These are phyloP conservation scores for Malurus melanocephalus DNA, from an alignment of 2,113 vertebrate genomes.

Conservation along the genomic window DNA sequence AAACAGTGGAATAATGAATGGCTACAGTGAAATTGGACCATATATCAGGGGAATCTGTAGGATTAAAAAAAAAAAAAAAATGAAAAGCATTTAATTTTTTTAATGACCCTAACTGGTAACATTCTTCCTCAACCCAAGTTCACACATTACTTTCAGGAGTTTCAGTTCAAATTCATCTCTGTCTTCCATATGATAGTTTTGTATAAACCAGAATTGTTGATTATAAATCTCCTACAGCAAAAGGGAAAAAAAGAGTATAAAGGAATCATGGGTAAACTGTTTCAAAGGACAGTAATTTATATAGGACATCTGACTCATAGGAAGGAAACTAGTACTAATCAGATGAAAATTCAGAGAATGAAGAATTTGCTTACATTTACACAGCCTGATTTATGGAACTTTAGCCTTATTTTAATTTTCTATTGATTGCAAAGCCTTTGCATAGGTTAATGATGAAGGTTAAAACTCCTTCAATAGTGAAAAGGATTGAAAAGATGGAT, in stretches of 20 bases:
- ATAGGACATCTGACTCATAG: neutral
- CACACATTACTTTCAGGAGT: neutral
- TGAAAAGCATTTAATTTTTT: neutral
- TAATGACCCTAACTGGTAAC: neutral
- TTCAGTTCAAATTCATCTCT: neutral
- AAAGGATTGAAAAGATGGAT: constrained; percentile 30
- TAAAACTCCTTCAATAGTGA: neutral
- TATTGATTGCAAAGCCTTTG: constrained; percentile 21
- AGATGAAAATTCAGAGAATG: constrained; percentile 16
- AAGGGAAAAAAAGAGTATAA: neutral
- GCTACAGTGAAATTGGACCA: neutral
- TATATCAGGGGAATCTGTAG: neutral
- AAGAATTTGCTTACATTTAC: constrained; percentile 33
- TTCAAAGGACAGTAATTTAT: neutral
- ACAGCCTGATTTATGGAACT: neutral
- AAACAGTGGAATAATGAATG: neutral
- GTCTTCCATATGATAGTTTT: neutral
- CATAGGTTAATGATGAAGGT: constrained; percentile 40
- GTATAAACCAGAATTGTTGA: neutral
- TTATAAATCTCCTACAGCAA: neutral
- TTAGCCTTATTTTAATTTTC: constrained; percentile 11
- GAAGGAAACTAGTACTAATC: neutral
- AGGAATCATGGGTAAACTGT: neutral
- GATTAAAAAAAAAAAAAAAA: neutral
- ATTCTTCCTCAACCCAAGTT: neutral